Evolutionary conservation across 2,888 invertebrate genomes (phyloP), one percentile per base, ranked within the genome.

Genomic region (Zonitis immaculata): DNA sequence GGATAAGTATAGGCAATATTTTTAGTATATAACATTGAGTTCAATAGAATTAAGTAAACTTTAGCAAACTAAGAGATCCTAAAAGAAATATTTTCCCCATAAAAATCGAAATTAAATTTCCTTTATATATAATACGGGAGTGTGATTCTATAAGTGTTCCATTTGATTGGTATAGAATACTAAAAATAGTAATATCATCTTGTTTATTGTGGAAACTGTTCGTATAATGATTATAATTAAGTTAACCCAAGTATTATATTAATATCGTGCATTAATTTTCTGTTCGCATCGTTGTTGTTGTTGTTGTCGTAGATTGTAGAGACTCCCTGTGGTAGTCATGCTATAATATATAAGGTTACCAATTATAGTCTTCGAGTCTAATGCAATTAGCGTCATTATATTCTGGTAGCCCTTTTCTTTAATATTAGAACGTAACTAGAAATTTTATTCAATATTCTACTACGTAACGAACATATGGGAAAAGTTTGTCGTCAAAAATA

Each of bases 321-420:
- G 26, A 51, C 49, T 51, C 57, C 61, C 57, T 39, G 44, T 52
- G 63, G 58, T 58, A 52, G 55, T 50, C 57, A 59, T 55, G 57
- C 47, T 52, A 3, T 20, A n/a, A 59, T 65, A 66, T 67, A 65
- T 67, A 65, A 62, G 61, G 66, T 67, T 69, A 67, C 67, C 68
- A 69, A 69, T 67, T 69, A 67, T 63, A 67, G 60, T 66, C 59
- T 60, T 59, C 58, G 57, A 60, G 66, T 63, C 57, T 66, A 67
- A 67, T 63, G 59, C 60, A 66, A 67, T 67, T 67, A 67, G 61
- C 65, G 60, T 67, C 66, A 64, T 67, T 66, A 66, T 59, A 63
- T 62, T 57, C 60, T 52, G 50, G 44, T 52, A 50, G 55, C 60
- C 63, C 61, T 62, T 60, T 60, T 54, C 54, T 18, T 39, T 8